Base-by-base conservation (phyloP, 2,888 invertebrate genomes). In the Dryobotodes eremita region DNA sequence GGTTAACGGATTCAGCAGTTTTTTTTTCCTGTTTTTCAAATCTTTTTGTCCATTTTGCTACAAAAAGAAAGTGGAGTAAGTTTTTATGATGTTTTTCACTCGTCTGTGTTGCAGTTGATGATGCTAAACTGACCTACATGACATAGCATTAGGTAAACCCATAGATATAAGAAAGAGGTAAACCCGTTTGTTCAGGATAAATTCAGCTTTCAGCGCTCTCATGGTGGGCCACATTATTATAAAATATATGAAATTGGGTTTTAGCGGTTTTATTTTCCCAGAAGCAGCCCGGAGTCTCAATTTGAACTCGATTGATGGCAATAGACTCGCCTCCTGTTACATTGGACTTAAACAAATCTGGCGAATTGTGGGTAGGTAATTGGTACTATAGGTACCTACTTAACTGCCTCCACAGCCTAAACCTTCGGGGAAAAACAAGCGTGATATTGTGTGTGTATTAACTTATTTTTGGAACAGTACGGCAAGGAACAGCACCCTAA, bases 1-100 rank as follows among this genome's bases (percentile, higher is more conserved):
- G 17, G 62, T 55, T 69, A 83, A 78, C 68, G 68, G 68, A 61
- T 77, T 71, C 15, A 42, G 48, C 57, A 57, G 42, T 55, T 62
- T 55, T 55, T 55, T 55, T 31, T 36, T 36, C 17, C 23, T n/a
- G 42, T 55, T 70, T 78, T 57, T n/a, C 42, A 61, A 57, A 57
- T 31, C 11, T 11, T 74, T 73, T 57, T 66, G 36, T 8, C 13
- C 15, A 55, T 36, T 79, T 68, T 68, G 17, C 46, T 69, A 46
- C 26, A 15, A 82, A 61, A 61, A 46, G 83, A 68, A 83, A 71
- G 50, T 31, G 46, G 23, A 26, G 26, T 26, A 17, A 53, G 13
- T 57, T 26, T 55, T 62, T 55, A 59, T 2, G 1, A 17, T 23
- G 42, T n/a, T 46, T 23, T 71, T 50, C 15, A 13, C 36, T 62